Conservation (phyloP, 2,113 vertebrate species). For the Urocitellus parryii region DNA sequence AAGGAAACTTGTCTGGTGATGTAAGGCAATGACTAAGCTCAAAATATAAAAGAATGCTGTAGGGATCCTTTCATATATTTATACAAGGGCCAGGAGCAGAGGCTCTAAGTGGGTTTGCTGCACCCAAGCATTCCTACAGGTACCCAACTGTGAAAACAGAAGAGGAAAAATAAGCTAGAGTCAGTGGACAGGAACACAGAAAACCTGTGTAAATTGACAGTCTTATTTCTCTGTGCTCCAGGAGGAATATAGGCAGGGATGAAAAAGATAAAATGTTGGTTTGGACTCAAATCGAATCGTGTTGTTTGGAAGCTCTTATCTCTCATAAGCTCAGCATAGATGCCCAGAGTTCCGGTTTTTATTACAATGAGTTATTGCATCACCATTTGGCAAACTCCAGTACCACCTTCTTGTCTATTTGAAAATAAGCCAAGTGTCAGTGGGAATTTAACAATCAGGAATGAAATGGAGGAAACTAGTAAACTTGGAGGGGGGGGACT, state of each 20-base stretch:
- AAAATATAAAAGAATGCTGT: constrained; percentile 26
- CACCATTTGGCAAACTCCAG: constrained; percentile 50
- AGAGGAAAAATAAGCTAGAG: constrained; percentile 58
- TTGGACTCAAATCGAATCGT: not conserved
- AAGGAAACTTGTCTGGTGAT: constrained; percentile 23
- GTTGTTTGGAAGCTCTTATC: constrained; percentile 51
- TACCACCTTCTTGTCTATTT: constrained; percentile 40
- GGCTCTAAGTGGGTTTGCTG: not conserved
- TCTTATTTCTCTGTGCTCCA: constrained; percentile 18
- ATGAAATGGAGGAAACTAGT: constrained; percentile 56
- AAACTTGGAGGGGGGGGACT: constrained; percentile 42
- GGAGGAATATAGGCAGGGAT: not conserved
- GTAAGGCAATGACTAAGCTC: constrained; percentile 37
- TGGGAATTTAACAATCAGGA: constrained; percentile 20
- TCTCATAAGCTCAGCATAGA: constrained; percentile 43
- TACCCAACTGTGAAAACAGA: constrained; percentile 11
- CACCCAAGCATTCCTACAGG: not conserved
- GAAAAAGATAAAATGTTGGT: constrained; percentile 27
- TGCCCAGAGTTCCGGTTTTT: constrained; percentile 55
- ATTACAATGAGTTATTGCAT: constrained; percentile 51
- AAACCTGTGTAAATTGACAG: constrained; percentile 54
- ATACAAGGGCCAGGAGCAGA: not conserved
- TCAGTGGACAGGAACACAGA: not conserved
- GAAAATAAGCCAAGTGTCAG: constrained; percentile 65
- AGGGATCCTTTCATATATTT: constrained; percentile 27